Conservation (phyloP, 2,113 vertebrate species). For the Pseudopodoces humilis region DNA sequence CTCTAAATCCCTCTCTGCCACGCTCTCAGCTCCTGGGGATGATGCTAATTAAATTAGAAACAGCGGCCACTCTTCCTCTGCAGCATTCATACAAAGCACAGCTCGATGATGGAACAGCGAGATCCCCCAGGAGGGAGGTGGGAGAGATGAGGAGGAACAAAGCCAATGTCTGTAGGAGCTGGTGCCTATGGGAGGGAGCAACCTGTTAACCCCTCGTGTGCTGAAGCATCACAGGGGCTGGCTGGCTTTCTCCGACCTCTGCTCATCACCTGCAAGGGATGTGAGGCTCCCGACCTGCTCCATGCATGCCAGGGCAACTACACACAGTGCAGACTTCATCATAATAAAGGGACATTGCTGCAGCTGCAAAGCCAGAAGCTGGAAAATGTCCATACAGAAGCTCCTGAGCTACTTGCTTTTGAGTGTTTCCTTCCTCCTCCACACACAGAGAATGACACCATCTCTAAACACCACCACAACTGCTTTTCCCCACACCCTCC, state of each 20-base stretch:
- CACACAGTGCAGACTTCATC: neutral
- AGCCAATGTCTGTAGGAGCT: neutral
- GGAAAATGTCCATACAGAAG: accelerated
- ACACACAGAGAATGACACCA: neutral
- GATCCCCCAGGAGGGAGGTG: neutral
- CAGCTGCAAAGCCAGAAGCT: neutral
- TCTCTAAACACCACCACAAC: neutral
- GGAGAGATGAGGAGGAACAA: neutral
- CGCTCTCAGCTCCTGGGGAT: neutral
- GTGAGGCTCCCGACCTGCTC: neutral
- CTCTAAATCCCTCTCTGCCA: neutral
- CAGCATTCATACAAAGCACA: neutral
- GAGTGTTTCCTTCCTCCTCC: neutral
- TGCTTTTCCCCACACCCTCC: neutral
- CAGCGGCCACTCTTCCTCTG: neutral
- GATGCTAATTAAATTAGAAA: neutral
- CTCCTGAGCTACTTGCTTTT: neutral
- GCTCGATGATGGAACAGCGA: accelerated
- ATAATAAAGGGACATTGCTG: neutral
- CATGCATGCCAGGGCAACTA: neutral
- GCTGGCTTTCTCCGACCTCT: accelerated
- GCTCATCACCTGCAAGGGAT: neutral
- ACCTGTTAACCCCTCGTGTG: neutral
- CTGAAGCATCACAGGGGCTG: neutral
- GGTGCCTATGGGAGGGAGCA: neutral